phyloP scores from a whole-genome alignment of 2,888 invertebrate species.

The Deilephila elpenor region DNA sequence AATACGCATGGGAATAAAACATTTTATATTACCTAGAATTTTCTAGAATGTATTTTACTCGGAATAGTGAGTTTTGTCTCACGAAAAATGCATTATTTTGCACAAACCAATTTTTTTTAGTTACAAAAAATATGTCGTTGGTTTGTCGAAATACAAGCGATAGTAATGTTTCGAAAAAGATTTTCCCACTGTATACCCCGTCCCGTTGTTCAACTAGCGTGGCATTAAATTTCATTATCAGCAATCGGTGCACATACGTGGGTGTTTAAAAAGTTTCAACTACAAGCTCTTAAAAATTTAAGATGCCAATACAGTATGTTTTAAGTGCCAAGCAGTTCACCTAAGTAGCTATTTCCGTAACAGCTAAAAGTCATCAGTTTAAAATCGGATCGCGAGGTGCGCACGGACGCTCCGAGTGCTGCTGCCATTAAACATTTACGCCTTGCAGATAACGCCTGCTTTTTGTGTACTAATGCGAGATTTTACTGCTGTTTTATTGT shows the following conservation, averaged over 20 bases:
- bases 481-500: slow-evolving; percentile 79
- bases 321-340: slow-evolving; percentile 67
- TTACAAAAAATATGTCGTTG: background rate
- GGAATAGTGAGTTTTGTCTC: slow-evolving; percentile 3
- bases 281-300: slow-evolving; percentile 42
- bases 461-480: slow-evolving; percentile 72
- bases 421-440: slow-evolving; percentile 79
- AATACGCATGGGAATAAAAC: slow-evolving; percentile 3
- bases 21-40: slow-evolving; percentile 6
- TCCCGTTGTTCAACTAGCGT: background rate
- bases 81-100: background rate
- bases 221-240: slow-evolving; percentile 15
- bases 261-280: slow-evolving; percentile 37
- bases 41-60: background rate
- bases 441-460: slow-evolving; percentile 74
- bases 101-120: background rate
- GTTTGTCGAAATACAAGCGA: background rate
- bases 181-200: background rate
- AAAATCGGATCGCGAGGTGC: slow-evolving; percentile 73
- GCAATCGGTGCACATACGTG: background rate
- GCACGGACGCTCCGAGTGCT: slow-evolving; percentile 61
- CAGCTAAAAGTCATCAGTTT: slow-evolving; percentile 78
- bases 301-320: slow-evolving; percentile 54
- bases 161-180: background rate
- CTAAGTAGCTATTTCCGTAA: slow-evolving; percentile 76